Evolutionary conservation across 2,797 vertebrate species (phyloP), one percentile per base, ranked within the genome.

Genomic region (Propithecus deckenii): DNA sequence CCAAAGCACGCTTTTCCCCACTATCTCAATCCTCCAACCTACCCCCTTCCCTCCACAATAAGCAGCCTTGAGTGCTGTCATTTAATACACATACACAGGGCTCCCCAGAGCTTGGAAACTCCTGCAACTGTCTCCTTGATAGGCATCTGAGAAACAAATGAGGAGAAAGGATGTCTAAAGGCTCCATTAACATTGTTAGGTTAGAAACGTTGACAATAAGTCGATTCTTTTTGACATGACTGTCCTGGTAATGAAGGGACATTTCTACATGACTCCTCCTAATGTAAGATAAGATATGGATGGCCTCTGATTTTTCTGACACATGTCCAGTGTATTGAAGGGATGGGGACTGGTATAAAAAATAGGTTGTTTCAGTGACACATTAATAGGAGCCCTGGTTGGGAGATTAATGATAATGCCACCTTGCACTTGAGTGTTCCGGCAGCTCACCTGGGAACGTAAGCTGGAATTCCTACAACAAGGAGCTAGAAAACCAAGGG

Each of bases 161-260:
- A 99, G 98, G 97, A 98, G 97, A 98, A 97, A 97, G 97, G 98
- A 97, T 97, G 96, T 97, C 98, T 98, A 98, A 98, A 97, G 98
- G 97, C 97, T 98, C 98, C 98, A 98, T 99, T 98, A 99, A 98
- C 98, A 98, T 97, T 92, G 98, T 98, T 98, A 98, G 98, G 98
- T 98, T 97, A 96, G 98, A 98, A 96, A 94, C 1, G 87, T 23
- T 98, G 98, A 99, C 98, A 99, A 98, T 98, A 98, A 98, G 98
- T 99, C 97, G 50, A 99, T 99, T 96, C 98, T 98, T 99, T 99
- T 98, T 99, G 98, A 99, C 98, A 88, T 96, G 98, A 97, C 96
- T 98, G 98, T 98, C 76, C 83, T 97, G 86, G 98, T 99, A 99
- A 99, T 98, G 98, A 99, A 99, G 98, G 98, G 98, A 98, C 97